Percentiles rank a stretch among this genome's conserved stretches.
Conservation (phyloP, 2,113 vertebrate genomes). For the Budorcas taxicolor region DNA sequence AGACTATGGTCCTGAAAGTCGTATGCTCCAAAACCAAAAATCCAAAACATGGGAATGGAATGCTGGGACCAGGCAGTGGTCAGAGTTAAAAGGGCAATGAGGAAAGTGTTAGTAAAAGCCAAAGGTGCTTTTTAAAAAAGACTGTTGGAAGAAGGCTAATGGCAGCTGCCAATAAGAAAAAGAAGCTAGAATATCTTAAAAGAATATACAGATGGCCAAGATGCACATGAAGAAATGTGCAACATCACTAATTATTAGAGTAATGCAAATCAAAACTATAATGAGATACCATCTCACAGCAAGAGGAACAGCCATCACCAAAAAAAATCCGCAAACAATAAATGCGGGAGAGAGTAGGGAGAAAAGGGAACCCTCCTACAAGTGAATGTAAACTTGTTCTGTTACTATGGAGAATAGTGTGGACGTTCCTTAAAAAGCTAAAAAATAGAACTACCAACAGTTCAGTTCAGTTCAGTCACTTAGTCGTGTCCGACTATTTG, state of each 20-base stretch:
- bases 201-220: background rate
- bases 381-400: background rate
- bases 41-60: background rate
- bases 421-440: background rate
- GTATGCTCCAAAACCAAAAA: background rate
- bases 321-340: background rate
- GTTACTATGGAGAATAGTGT: background rate
- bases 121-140: background rate
- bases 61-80: fast-evolving
- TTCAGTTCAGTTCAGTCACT: too few relatives aligned
- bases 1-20: background rate
- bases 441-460: background rate
- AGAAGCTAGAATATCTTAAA: background rate
- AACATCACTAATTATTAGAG: background rate
- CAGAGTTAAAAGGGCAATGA: background rate
- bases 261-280: background rate
- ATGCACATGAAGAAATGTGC: background rate
- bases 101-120: background rate
- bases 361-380: background rate
- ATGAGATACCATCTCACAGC: background rate
- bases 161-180: background rate
- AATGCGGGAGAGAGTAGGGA: background rate
- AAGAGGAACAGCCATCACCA: background rate
- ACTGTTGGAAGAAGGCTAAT: background rate
- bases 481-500: too few relatives aligned